phyloP scores from a whole-genome alignment of 2,113 vertebrate genomes.

The Geothlypis trichas region DNA sequence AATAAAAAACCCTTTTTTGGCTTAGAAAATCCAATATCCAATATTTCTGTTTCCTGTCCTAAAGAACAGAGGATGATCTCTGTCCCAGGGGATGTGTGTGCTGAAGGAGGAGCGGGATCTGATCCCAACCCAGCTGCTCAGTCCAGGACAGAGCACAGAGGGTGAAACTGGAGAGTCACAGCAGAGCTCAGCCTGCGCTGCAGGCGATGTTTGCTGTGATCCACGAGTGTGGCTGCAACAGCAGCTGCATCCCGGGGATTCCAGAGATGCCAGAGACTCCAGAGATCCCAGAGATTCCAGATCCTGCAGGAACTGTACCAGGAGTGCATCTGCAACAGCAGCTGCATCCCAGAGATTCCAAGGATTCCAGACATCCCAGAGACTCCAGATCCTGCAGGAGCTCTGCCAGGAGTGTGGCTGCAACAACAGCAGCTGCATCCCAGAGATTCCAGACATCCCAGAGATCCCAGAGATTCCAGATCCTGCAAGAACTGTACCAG shows the following conservation, averaged over 20 bases:
- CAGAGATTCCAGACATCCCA: too few species aligned
- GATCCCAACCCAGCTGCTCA: neutral
- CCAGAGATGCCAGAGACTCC: too few species aligned
- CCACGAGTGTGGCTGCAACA: neutral
- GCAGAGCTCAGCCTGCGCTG: neutral
- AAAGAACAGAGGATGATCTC: too few species aligned
- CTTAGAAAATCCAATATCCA: too few species aligned
- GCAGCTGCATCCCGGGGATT: neutral
- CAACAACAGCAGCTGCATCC: too few species aligned
- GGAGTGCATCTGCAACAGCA: neutral
- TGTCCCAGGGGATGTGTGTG: neutral
- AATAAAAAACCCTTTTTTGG: too few species aligned
- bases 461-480: too few species aligned
- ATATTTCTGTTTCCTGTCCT: too few species aligned
- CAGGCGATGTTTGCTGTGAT: rapidly evolving
- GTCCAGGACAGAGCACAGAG: rapidly evolving
- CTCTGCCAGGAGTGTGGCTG: too few species aligned
- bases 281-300: too few species aligned
- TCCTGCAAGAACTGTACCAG: neutral
- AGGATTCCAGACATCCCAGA: neutral
- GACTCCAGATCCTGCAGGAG: neutral
- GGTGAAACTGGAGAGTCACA: neutral
- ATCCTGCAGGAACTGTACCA: neutral
- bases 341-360: neutral
- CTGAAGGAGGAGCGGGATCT: neutral